Percentiles rank a stretch among this genome's conserved stretches.
Conservation (phyloP, 1,140 invertebrate genomes). For the Melipona quadrifasciata region DNA sequence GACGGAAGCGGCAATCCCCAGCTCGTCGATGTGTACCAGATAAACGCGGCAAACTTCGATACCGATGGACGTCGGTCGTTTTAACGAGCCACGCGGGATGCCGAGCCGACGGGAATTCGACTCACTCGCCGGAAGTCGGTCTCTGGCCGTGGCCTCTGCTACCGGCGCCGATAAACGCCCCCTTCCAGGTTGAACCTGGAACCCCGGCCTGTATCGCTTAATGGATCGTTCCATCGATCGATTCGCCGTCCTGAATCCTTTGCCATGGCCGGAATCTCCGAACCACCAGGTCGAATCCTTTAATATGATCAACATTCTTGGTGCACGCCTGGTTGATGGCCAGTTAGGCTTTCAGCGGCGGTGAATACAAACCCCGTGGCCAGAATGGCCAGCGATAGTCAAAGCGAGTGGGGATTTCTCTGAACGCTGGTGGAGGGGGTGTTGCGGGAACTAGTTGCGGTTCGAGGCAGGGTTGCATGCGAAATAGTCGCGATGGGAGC, state of each 20-base stretch:
- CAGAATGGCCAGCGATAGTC: not conserved
- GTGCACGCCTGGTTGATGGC: not conserved
- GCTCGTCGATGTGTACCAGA: not conserved
- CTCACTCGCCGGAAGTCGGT: not conserved
- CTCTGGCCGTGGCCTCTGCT: not conserved
- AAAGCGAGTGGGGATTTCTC: not conserved
- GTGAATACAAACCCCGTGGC: not conserved
- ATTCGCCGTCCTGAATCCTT: too few relatives aligned
- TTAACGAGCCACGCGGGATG: constrained; percentile 8
- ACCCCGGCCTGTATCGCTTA: not conserved
- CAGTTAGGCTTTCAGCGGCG: not conserved
- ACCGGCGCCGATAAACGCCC: not conserved
- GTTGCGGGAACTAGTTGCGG: constrained; percentile 30
- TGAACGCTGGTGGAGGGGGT: not conserved
- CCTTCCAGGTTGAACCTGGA: not conserved
- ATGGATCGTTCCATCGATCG: not conserved
- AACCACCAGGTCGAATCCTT: not conserved
- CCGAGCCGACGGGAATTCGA: not conserved
- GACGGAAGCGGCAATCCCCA: not conserved
- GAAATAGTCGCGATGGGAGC: constrained; percentile 26
- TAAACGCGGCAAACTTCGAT: constrained; percentile 1
- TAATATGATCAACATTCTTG: constrained; percentile 23
- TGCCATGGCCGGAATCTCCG: not conserved
- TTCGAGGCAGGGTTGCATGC: constrained; percentile 1
- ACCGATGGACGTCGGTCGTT: constrained; percentile 4